Conservation (phyloP, 2,113 vertebrate genomes). For the Python bivittatus region DNA sequence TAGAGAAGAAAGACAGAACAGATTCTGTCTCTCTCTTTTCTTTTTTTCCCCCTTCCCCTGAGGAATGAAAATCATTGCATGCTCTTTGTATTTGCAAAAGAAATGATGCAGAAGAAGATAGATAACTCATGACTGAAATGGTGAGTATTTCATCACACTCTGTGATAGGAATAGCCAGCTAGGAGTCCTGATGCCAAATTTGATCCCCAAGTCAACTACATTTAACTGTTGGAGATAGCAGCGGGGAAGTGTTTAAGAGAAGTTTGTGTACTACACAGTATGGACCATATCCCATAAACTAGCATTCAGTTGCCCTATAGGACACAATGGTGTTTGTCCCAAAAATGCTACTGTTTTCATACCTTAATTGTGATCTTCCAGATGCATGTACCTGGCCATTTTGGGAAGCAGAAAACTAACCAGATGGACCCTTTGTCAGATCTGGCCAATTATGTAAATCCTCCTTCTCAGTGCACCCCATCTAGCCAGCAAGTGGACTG, state of each 20-base stretch:
- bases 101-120: not conserved
- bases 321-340: not conserved
- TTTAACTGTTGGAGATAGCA: not conserved
- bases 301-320: not conserved
- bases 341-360: not conserved
- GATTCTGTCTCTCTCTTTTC: conserved; percentile 15
- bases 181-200: not conserved
- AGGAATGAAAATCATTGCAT: not conserved
- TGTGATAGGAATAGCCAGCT: not conserved
- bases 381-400: not conserved
- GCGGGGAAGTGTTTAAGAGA: not conserved
- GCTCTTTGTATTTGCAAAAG: not conserved
- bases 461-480: not conserved
- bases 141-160: not conserved
- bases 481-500: not conserved
- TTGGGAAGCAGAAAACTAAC: not conserved
- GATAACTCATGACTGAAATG: not conserved
- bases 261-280: not conserved
- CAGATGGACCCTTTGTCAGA: not conserved
- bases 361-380: not conserved
- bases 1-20: conserved; percentile 21
- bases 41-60: not conserved
- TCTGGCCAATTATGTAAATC: not conserved
- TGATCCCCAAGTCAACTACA: not conserved
- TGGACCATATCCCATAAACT: not conserved